phyloP scores from a whole-genome alignment of 2,888 invertebrate genomes.

The Ashinkailepas kermadecensis region DNA sequence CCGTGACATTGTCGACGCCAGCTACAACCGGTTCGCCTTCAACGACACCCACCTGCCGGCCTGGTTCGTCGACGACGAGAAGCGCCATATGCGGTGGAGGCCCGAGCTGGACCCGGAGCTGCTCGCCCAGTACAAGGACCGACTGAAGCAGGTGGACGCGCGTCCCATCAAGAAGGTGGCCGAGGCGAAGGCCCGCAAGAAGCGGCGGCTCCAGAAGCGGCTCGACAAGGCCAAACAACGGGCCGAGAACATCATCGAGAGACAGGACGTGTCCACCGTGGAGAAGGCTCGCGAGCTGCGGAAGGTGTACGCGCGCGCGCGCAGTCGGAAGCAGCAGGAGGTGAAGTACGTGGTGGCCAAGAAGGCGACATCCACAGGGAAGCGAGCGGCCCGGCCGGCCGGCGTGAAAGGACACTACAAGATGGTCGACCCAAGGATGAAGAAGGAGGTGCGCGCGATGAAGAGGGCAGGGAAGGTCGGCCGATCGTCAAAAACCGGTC shows the following conservation, averaged over 20 bases:
- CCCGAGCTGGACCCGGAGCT: constrained; percentile 76
- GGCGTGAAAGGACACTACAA: constrained; percentile 88
- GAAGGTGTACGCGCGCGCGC: constrained; percentile 45
- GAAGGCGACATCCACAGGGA: constrained; percentile 64
- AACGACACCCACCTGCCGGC: constrained; percentile 82
- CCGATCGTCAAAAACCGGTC: neutral
- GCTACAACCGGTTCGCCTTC: constrained; percentile 64
- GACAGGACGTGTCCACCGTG: constrained; percentile 75
- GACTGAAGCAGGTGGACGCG: constrained; percentile 67
- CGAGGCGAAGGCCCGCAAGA: constrained; percentile 96
- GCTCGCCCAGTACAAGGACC: constrained; percentile 68
- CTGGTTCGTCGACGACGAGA: constrained; percentile 94
- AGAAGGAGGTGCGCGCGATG: constrained; percentile 63
- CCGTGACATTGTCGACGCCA: constrained; percentile 79
- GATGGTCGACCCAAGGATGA: constrained; percentile 93
- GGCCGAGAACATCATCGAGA: constrained; percentile 87
- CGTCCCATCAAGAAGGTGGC: constrained; percentile 95
- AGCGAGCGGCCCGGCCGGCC: constrained; percentile 65
- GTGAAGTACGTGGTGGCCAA: constrained; percentile 89
- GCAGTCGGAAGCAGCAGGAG: constrained; percentile 69
- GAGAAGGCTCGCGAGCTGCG: constrained; percentile 91
- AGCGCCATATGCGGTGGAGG: constrained; percentile 75
- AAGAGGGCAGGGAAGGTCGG: constrained; percentile 29
- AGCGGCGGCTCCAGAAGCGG: constrained; percentile 74
- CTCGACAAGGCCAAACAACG: constrained; percentile 92